Percentiles rank a stretch among this genome's conserved stretches.
Evolutionary conservation across 2,113 vertebrate species (phyloP).

Genomic region (Microcebus murinus): DNA sequence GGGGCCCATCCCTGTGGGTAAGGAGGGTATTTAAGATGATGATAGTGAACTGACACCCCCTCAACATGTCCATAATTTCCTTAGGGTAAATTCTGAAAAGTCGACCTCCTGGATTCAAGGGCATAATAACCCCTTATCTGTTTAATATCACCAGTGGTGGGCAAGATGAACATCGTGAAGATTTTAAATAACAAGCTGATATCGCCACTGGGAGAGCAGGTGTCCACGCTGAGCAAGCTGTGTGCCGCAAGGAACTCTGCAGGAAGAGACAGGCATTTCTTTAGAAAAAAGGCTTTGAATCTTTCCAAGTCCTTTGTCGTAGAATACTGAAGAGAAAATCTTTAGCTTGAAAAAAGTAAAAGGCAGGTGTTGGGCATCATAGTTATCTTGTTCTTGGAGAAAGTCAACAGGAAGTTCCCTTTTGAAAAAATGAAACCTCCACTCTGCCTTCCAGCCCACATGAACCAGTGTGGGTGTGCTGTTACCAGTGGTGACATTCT

Average conservation of each 20-base stretch:
- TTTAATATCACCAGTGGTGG: background rate
- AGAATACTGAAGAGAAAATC: background rate
- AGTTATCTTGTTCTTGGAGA: background rate
- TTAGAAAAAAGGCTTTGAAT: background rate
- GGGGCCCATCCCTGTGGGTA: background rate
- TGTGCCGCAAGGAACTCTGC: background rate
- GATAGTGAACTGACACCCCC: background rate
- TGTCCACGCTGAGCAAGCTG: too few species aligned
- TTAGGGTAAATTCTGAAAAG: background rate
- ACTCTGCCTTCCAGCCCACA: background rate
- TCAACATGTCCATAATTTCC: background rate
- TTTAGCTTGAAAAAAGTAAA: background rate
- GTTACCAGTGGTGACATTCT: background rate
- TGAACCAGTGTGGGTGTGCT: background rate
- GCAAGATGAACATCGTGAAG: background rate
- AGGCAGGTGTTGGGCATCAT: background rate
- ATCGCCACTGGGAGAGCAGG: background rate
- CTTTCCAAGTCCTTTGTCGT: background rate
- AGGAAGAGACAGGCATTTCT: background rate
- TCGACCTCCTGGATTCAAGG: background rate
- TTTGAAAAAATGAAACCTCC: background rate
- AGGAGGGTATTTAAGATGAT: background rate
- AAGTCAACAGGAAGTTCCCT: background rate
- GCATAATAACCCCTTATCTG: background rate
- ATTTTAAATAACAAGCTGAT: background rate